Conservation (phyloP, 2,797 vertebrate genomes). For the Sphenodon punctatus region DNA sequence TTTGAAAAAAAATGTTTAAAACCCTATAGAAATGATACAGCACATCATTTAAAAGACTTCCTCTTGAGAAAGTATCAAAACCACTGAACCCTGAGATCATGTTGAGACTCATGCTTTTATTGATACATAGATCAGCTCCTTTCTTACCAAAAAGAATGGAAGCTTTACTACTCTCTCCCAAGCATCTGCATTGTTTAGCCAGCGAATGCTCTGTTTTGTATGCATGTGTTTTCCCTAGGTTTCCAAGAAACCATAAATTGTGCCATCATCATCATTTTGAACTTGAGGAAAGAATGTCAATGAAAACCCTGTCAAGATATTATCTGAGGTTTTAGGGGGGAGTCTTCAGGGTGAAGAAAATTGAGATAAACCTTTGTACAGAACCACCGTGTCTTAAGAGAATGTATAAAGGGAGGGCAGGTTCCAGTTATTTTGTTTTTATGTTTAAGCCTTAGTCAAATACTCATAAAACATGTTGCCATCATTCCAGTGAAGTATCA, state of each 20-base stretch:
- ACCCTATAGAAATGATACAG: no score
- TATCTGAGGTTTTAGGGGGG: constrained; percentile 52
- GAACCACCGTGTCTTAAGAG: constrained; percentile 24
- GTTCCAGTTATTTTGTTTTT: constrained; percentile 36
- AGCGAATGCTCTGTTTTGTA: no score
- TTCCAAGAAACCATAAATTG: constrained; percentile 7
- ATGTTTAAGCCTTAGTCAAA: constrained; percentile 25
- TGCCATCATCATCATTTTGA: constrained; percentile 32
- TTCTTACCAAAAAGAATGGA: not conserved
- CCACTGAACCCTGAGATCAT: not conserved
- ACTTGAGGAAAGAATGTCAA: constrained; percentile 33
- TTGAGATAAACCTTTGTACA: constrained; percentile 53
- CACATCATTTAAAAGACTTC: no score
- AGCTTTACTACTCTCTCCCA: not conserved
- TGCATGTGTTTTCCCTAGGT: not conserved
- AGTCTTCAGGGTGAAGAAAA: constrained; percentile 55
- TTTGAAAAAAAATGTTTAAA: no score
- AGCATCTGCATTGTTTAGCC: not conserved
- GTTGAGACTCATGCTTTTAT: not conserved
- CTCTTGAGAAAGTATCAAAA: no score
- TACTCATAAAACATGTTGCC: constrained; percentile 7
- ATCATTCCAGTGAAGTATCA: constrained; percentile 11
- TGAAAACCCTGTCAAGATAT: constrained; percentile 44
- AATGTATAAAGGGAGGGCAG: constrained; percentile 5
- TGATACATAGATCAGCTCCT: not conserved